Evolutionary conservation across 2,797 vertebrate species (phyloP).

Genomic region (Scolopax bukidnonensis): DNA sequence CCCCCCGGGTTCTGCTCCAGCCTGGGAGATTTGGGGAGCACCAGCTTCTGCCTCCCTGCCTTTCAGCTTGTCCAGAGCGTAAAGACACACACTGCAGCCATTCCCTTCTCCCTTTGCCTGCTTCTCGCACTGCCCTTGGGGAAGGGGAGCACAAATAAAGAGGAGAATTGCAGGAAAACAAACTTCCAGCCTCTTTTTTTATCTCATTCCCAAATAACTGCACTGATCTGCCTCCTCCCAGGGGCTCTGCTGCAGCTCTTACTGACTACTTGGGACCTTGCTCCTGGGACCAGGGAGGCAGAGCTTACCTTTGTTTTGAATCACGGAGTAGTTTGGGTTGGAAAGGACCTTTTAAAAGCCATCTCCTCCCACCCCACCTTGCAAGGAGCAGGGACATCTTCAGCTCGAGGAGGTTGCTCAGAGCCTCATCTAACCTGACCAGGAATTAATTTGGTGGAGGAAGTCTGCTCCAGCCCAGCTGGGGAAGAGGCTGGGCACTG

Average conservation of each 20-base stretch:
- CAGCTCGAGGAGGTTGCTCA: not conserved
- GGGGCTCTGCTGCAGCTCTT: not conserved
- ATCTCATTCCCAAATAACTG: not conserved
- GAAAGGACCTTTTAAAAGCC: not conserved
- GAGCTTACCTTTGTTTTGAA: not conserved
- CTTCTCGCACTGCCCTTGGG: not conserved
- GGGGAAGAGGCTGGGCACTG: not conserved
- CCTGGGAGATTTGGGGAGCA: fast-evolving
- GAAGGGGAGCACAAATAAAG: not conserved
- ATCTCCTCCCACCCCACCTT: not conserved
- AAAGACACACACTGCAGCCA: not conserved
- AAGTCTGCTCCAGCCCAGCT: not conserved
- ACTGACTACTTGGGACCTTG: not conserved
- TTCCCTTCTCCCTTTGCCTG: not conserved
- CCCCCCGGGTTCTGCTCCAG: fast-evolving
- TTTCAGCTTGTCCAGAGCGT: not conserved
- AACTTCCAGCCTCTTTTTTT: not conserved
- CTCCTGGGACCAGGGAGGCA: not conserved
- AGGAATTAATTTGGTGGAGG: not conserved
- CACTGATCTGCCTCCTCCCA: not conserved
- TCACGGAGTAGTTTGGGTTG: not conserved
- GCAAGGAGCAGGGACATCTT: not conserved
- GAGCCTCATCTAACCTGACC: not conserved
- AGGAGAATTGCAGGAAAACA: not conserved
- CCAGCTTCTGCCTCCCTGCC: not conserved